Evolutionary conservation across 1,140 invertebrate species (phyloP).

Genomic region (Paracyclopina nana): DNA sequence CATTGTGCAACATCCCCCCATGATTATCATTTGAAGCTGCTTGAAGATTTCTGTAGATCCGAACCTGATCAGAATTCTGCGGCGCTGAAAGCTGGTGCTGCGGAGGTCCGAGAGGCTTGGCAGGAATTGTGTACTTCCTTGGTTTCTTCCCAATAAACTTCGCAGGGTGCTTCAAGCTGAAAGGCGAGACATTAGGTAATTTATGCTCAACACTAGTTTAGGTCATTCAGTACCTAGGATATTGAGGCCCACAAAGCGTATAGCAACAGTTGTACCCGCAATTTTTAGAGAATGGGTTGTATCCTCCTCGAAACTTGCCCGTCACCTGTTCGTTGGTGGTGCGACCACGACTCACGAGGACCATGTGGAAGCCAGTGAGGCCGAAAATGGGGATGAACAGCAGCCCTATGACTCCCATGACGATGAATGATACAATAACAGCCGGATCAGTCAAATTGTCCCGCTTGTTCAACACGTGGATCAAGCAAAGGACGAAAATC

Average conservation of each 20-base stretch:
- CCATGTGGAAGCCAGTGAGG: constrained; percentile 89
- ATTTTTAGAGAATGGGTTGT: constrained; percentile 86
- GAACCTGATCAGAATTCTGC: constrained; percentile 5
- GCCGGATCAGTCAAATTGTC: constrained; percentile 51
- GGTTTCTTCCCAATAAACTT: constrained; percentile 16
- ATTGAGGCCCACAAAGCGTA: constrained; percentile 83
- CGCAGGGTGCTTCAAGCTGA: constrained; percentile 11
- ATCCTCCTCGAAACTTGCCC: constrained; percentile 89
- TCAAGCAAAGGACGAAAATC: constrained; percentile 78
- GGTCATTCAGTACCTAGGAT: constrained; percentile 94
- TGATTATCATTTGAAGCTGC: too few relatives aligned
- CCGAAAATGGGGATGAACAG: constrained; percentile 92
- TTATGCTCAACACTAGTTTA: too few relatives aligned
- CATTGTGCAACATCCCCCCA: too few relatives aligned
- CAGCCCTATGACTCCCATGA: constrained; percentile 74
- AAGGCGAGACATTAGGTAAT: constrained; percentile 1
- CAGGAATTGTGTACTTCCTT: constrained; percentile 15
- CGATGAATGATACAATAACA: constrained; percentile 37
- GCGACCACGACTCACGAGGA: constrained; percentile 83
- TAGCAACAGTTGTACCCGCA: constrained; percentile 86
- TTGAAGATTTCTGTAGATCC: constrained; percentile 10
- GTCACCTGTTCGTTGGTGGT: constrained; percentile 99
- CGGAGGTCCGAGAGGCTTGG: not conserved
- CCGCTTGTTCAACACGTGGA: constrained; percentile 57
- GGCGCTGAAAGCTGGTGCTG: not conserved